phyloP scores from a whole-genome alignment of 2,888 invertebrate genomes.

The Allophyes oxyacanthae region DNA sequence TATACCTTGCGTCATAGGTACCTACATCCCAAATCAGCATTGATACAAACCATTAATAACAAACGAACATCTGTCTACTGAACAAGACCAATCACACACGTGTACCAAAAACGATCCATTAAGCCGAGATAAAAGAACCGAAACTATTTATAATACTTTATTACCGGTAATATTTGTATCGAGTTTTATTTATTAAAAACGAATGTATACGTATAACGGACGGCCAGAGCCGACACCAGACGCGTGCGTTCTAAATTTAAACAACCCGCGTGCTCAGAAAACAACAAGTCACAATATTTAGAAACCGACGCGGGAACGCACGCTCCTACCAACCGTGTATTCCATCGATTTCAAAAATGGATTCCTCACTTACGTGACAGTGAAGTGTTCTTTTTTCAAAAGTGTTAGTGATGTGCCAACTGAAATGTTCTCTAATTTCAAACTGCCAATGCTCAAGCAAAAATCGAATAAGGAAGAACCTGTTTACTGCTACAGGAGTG shows the following conservation, averaged over 20 bases:
- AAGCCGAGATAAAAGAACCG: conserved; percentile 73
- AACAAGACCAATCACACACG: conserved; percentile 56
- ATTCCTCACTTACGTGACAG: conserved; percentile 53
- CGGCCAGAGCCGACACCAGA: conserved; percentile 73
- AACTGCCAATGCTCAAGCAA: conserved; percentile 84
- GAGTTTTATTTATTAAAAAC: conserved; percentile 77
- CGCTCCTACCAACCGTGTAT: conserved; percentile 65
- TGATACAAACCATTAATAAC: conserved; percentile 44
- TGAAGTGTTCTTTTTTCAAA: conserved; percentile 50
- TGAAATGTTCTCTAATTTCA: conserved; percentile 89
- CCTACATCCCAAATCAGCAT: conserved; percentile 14
- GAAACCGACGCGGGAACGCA: conserved; percentile 75
- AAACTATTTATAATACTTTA: conserved; percentile 77
- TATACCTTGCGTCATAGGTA: conserved; percentile 22
- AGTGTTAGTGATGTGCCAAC: conserved; percentile 57
- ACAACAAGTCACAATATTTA: conserved; percentile 81
- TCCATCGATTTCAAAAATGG: conserved; percentile 52
- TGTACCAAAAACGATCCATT: conserved; percentile 66
- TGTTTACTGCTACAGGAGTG: conserved; percentile 83
- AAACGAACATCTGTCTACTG: conserved; percentile 47
- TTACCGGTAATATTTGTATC: conserved; percentile 82
- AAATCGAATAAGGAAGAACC: conserved; percentile 84
- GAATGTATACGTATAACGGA: conserved; percentile 70
- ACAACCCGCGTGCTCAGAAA: conserved; percentile 78
- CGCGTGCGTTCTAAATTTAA: conserved; percentile 82